Evolutionary conservation across 2,888 invertebrate species (phyloP), one percentile per base, ranked within the genome.

Genomic region (Acanthoscelides obtectus): DNA sequence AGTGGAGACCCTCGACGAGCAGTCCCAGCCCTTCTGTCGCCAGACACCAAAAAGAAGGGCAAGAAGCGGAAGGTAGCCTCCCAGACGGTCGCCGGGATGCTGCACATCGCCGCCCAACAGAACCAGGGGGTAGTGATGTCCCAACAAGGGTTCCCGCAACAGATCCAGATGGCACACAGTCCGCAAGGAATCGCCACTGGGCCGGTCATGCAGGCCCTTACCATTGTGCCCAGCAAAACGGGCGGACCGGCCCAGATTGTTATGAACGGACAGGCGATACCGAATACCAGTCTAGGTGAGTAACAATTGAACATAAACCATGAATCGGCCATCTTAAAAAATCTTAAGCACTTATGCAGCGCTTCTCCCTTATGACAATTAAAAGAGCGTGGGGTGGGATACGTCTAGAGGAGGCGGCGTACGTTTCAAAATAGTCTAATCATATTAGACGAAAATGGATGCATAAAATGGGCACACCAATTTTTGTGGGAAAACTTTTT

Each of bases 181-280:
- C 92, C 92, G 0, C 91, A 91, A 78, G 90, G 90, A 75, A 87
- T 91, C 74, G 88, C 89, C 0, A 88, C 91, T 0, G 89, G 90
- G 1, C 91, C 92, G 2, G 90, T 93, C 87, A 87, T 93, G 80
- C 93, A 93, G 83, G 93, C 93, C 0, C 84, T 93, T 69, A 93
- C 93, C 2, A 92, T 94, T 72, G 90, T 94, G 0, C 93, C 93
- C 0, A 92, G 92, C 17, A 93, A 93, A 83, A 90, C 89, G 0
- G 92, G 92, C 2, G 89, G 90, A 2, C 91, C 92, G 0, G 91
- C 92, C 0, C 92, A 93, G 76, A 90, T 93, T 71, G 91, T 93
- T 0, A 93, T 94, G 89, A 93, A 93, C 78, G 93, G 93, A 0
- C 92, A 91, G 80, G 77, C 83, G 0, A 84, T 85, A 20, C 87